Evolutionary conservation across 2,113 vertebrate species (phyloP).

Genomic region (Gulo gulo): DNA sequence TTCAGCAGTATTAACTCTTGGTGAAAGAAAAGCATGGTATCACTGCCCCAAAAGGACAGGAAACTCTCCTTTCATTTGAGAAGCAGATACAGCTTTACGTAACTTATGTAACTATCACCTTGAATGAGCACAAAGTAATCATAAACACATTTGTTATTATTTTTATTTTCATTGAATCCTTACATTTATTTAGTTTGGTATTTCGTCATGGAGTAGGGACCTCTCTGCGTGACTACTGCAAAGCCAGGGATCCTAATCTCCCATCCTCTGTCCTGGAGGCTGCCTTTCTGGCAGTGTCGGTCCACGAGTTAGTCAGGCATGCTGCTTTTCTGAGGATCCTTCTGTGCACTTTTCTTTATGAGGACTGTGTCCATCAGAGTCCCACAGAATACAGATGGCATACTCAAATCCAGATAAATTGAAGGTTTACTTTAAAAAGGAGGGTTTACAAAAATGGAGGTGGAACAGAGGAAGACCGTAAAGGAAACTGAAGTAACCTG

Average conservation of each 20-base stretch:
- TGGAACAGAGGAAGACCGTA: not conserved
- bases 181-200: not conserved
- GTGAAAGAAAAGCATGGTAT: not conserved
- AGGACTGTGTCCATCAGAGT: not conserved
- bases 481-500: not conserved
- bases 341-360: not conserved
- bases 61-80: not conserved
- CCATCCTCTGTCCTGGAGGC: not conserved
- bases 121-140: not conserved
- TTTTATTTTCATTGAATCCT: not conserved
- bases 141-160: not conserved
- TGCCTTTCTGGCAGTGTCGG: not conserved
- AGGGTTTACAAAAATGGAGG: not conserved
- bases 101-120: not conserved
- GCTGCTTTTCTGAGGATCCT: not conserved
- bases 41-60: not conserved
- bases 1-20: not conserved
- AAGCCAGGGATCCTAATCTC: not conserved
- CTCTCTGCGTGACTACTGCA: not conserved
- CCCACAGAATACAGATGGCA: not conserved
- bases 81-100: not conserved
- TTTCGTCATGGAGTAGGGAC: not conserved
- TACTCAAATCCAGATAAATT: not conserved
- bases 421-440: not conserved
- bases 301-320: not conserved